A percentile compares a stretch with the other conserved stretches of the same genome.
These are phyloP conservation scores for Drosophila willistoni DNA, from an alignment of 1,140 invertebrate genomes.

Conservation along the genomic window DNA sequence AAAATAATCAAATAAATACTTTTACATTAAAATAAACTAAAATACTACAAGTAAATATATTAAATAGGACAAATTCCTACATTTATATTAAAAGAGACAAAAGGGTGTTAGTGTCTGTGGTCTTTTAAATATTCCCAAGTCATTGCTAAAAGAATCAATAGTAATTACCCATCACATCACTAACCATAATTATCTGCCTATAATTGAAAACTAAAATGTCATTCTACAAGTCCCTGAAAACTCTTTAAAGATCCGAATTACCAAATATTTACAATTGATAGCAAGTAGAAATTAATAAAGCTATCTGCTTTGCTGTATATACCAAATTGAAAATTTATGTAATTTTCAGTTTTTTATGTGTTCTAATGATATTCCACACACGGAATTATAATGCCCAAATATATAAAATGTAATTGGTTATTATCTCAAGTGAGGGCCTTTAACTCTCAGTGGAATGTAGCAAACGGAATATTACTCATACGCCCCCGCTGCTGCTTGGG, in stretches of 20 bases:
- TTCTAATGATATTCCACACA: neutral
- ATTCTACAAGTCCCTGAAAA: neutral
- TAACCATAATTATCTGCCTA: neutral
- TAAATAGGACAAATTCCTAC: no score
- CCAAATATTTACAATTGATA: no score
- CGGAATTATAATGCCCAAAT: neutral
- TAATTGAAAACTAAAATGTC: conserved; percentile 1
- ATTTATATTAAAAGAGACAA: conserved; percentile 34
- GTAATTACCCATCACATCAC: conserved; percentile 6
- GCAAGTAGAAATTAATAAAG: no score
- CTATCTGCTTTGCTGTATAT: neutral
- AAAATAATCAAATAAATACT: no score
- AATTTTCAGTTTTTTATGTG: neutral
- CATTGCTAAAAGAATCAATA: conserved; percentile 10
- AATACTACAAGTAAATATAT: no score
- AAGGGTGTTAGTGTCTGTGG: conserved; percentile 16
- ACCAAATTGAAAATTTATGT: neutral
- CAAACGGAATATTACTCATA: conserved; percentile 56
- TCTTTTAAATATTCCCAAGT: conserved; percentile 2
- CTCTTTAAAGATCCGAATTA: no score
- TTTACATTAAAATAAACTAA: no score
- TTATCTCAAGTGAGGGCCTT: neutral
- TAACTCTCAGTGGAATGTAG: conserved; percentile 18
- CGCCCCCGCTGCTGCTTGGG: conserved; percentile 37
- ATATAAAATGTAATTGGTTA: neutral